A percentile compares a stretch with the other conserved stretches of the same genome.
Conservation (phyloP, 2,113 vertebrate genomes). For the Struthio camelus region DNA sequence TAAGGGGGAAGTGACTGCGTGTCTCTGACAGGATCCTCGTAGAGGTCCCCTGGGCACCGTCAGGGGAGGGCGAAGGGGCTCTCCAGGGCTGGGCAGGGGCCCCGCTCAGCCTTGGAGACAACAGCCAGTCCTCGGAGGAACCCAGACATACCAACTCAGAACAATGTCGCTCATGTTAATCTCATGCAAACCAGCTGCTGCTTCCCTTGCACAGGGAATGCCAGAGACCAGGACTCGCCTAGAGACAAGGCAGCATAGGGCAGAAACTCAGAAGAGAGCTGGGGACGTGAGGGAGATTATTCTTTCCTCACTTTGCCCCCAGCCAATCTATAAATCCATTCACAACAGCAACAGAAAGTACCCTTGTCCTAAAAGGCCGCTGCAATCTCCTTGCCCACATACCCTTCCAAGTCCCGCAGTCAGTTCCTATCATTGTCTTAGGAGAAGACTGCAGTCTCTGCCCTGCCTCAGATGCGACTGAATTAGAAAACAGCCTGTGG, state of each 20-base stretch:
- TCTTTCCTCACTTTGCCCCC: too few species aligned
- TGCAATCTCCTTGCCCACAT: too few species aligned
- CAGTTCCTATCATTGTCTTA: neutral
- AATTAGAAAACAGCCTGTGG: too few species aligned
- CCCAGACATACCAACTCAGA: neutral
- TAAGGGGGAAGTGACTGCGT: too few species aligned
- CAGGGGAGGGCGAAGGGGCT: neutral
- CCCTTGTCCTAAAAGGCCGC: neutral
- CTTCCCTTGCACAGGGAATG: neutral
- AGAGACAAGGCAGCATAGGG: rapidly evolving
- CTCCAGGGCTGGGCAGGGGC: neutral
- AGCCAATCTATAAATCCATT: neutral
- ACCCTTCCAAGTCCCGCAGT: neutral
- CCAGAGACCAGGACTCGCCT: neutral
- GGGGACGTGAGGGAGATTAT: too few species aligned
- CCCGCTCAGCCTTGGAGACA: too few species aligned
- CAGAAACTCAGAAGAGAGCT: neutral
- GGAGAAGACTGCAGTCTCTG: too few species aligned
- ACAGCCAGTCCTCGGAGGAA: too few species aligned
- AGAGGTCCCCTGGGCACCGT: too few species aligned
- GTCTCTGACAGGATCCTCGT: too few species aligned
- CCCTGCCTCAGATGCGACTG: too few species aligned
- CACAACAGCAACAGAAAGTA: neutral
- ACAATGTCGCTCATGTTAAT: neutral
- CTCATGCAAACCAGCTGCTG: neutral